Base-by-base conservation (phyloP, 2,113 vertebrate genomes). In the Reinhardtius hippoglossoides region DNA sequence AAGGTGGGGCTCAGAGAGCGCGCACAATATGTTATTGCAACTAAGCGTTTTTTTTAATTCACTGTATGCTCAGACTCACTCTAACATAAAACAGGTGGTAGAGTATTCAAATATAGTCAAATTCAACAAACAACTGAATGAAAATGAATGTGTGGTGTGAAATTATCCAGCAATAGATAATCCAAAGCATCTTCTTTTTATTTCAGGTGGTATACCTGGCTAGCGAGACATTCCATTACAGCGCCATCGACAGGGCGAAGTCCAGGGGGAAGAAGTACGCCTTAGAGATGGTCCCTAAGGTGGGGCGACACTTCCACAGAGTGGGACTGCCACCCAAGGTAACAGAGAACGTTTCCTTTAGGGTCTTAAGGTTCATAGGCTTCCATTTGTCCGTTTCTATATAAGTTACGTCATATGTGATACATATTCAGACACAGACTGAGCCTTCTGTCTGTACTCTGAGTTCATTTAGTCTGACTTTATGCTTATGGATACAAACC, bases 241-340 rank as follows among this genome's bases (percentile, higher is more conserved):
- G 85, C 74, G 94, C 98, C 76, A 97, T 99, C 78, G 98, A 99
- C 87, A 95, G 97, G 76, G 97, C 97, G 71, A 99, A 99, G 91
- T 98, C 98, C 71, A 95, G 95, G 91, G 98, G 98, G 75, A 99
- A 99, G 90, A 99, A 97, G 88, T 99, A 99, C 5, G 97, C 98
- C 82, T 93, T 99, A 80, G 96, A 99, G 90, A 99, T 97, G 92
- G 97, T 99, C 75, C 98, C 98, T 76, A 97, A 96, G 93, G 98
- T 99, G 70, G 98, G 96, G 68, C 95, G 95, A 82, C 97, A 96
- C 82, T 99, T 99, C 90, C 97, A 99, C 92, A 93, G 98, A 77
- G 96, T 99, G 66, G 98, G 98, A 81, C 94, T 99, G 74, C 98
- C 98, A 89, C 98, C 98, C 20, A 99, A 99, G 97, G 98, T 99